Conservation (phyloP, 2,888 invertebrate species). For the Tubulanus polymorphus region DNA sequence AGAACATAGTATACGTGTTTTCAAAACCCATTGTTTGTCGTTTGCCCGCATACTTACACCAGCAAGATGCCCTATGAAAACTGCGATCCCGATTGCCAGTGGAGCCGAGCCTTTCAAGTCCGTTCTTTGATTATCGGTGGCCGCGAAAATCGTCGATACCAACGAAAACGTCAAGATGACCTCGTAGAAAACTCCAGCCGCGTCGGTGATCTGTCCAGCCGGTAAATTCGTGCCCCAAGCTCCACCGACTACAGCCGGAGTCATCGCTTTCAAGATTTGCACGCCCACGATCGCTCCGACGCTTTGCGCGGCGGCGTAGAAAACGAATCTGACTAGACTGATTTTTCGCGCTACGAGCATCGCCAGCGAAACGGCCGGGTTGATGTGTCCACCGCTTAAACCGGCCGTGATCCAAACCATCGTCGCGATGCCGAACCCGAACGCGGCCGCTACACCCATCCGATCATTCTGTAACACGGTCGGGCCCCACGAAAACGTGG, state of each 20-base stretch:
- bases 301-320: not conserved
- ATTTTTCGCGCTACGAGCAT: not conserved
- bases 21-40: no score
- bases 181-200: constrained; percentile 80
- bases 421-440: constrained; percentile 50
- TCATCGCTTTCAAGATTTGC: not conserved
- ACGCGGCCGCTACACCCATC: no score
- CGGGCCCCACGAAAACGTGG: no score
- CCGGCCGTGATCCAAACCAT: constrained; percentile 39
- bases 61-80: constrained; percentile 78
- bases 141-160: constrained; percentile 76
- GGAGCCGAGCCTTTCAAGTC: constrained; percentile 75
- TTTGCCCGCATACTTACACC: no score
- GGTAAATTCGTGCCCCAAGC: constrained; percentile 15
- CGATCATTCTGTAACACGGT: no score
- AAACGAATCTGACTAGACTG: not conserved
- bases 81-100: constrained; percentile 81
- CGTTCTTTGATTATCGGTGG: constrained; percentile 74
- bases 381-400: not conserved
- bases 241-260: not conserved
- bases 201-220: constrained; percentile 57
- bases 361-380: not conserved
- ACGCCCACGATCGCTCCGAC: not conserved
- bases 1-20: no score
- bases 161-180: constrained; percentile 80